Base-by-base conservation (phyloP, 2,888 invertebrate species). In the Napeogenes sylphis region DNA sequence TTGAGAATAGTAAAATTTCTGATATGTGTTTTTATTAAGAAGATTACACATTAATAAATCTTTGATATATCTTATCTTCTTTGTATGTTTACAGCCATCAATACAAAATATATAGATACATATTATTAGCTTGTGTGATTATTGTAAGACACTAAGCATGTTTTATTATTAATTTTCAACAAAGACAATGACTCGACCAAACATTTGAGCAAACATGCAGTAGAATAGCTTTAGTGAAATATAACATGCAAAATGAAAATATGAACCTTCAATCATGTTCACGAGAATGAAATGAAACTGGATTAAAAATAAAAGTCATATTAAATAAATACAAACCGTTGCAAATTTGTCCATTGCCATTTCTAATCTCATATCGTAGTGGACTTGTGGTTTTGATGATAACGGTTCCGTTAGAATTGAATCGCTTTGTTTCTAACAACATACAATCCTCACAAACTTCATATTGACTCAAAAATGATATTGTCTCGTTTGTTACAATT, bases 391-490 rank as follows among this genome's bases (percentile, higher is more conserved):
- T 88, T 5, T 78, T 70, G 45, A 91, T 62, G 42, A 84, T 73
- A 4, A 86, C 59, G 2, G 74, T 73, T 21, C 78, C 76, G 2
- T 80, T 73, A 6, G 71, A 66, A 3, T 72, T 63, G 45, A 84
- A 68, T 6, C 70, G 73, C 4, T 72, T 72, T 4, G 77, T 84
- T 45, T 81, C 71, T 73, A 80, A 69, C 62, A 88, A 71, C 54
- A 67, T 73, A 68, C 90, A 90, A 46, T 85, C 84, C 66, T 91
- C 84, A 61, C 91, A 91, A 70, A 89, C 91, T 45, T 83, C 83
- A 70, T 87, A 88, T 70, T 91, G 90, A 68, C 85, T 88, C 84
- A 79, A 85, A 71, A 91, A 85, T 57, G 67, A 76, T 45, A 91
- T 74, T 64, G 74, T 67, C 65, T 79, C 74, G 0, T 79, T 73